phyloP scores from a whole-genome alignment of 2,888 invertebrate species.

The Galeopsomyia nigrocyanea region DNA sequence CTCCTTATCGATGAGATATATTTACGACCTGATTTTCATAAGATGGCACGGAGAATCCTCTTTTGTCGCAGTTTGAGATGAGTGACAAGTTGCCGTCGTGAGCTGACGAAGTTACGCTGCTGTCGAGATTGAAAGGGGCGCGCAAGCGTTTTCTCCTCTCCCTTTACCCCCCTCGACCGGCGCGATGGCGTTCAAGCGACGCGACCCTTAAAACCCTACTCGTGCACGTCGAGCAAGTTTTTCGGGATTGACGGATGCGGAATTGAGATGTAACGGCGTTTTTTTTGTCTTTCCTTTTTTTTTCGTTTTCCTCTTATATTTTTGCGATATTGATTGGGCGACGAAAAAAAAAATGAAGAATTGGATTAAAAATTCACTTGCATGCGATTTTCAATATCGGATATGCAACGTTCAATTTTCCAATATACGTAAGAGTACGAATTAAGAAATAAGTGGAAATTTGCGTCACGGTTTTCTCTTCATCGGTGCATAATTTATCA shows the following conservation, averaged over 20 bases:
- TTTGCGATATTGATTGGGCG: no score
- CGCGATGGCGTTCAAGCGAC: neutral
- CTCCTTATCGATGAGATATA: constrained; percentile 22
- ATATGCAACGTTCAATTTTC: no score
- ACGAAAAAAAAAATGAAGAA: no score
- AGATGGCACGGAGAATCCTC: neutral
- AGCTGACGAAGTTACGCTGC: constrained; percentile 34
- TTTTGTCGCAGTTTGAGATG: constrained; percentile 22
- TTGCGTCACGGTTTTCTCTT: no score
- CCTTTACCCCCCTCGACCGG: neutral
- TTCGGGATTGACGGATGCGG: neutral
- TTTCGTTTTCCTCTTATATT: no score
- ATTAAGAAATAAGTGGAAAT: no score
- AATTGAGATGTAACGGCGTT: no score
- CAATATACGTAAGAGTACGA: no score
- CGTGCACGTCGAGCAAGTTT: constrained; percentile 2
- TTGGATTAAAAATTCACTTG: no score
- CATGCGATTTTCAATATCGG: no score
- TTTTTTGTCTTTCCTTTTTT: no score
- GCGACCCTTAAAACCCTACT: neutral
- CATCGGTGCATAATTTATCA: no score
- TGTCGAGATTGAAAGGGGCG: constrained; percentile 31
- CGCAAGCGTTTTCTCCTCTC: constrained; percentile 23
- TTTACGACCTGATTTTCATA: constrained; percentile 40
- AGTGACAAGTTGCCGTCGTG: constrained; percentile 43